Conservation (phyloP, 2,888 invertebrate genomes). For the Operophtera brumata region DNA sequence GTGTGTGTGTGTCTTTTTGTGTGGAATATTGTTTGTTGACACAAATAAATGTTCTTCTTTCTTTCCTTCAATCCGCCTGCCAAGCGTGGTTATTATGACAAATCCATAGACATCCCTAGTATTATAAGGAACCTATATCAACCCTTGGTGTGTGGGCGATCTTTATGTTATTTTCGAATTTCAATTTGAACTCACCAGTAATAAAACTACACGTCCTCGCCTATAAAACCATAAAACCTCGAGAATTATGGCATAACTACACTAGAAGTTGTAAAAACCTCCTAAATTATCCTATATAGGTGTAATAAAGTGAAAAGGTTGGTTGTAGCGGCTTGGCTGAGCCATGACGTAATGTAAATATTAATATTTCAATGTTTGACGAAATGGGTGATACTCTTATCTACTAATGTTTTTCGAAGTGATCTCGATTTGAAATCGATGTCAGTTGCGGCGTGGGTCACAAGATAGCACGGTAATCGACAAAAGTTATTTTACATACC, state of each 20-base stretch:
- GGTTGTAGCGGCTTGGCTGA: constrained; percentile 23
- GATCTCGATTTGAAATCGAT: not conserved
- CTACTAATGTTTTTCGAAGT: constrained; percentile 19
- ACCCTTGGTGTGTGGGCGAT: no score
- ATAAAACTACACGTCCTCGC: not conserved
- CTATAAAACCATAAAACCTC: constrained; percentile 6
- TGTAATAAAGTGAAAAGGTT: constrained; percentile 29
- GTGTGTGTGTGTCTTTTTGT: no score
- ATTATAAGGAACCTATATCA: no score
- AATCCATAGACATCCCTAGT: no score
- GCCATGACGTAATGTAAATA: constrained; percentile 33
- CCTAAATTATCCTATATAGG: constrained; percentile 21
- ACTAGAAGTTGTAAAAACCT: constrained; percentile 5
- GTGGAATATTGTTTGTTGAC: no score
- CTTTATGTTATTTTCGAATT: no score
- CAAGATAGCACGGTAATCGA: not conserved
- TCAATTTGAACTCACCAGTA: no score
- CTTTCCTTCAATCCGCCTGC: no score
- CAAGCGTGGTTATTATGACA: no score
- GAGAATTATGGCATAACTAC: constrained; percentile 4
- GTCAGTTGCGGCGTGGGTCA: not conserved
- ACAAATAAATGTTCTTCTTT: no score
- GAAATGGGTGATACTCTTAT: not conserved
- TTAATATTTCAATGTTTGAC: constrained; percentile 37
- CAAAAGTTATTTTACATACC: no score